Evolutionary conservation across 2,113 vertebrate species (phyloP).

Genomic region (Tragelaphus buxtoni): DNA sequence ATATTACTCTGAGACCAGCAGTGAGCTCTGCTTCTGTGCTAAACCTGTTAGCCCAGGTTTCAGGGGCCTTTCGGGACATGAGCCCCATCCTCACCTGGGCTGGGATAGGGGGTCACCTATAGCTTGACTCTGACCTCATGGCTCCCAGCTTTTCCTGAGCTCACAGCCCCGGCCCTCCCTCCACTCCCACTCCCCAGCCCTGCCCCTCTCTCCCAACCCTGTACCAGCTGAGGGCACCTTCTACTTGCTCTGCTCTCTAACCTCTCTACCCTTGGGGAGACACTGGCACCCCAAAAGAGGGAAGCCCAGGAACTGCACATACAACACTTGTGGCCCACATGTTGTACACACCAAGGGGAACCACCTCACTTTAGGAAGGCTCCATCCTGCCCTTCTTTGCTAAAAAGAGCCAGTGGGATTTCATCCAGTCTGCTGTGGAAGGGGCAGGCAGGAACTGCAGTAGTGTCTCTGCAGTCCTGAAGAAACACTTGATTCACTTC

Average conservation of each 20-base stretch:
- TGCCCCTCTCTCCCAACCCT: neutral
- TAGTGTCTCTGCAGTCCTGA: neutral
- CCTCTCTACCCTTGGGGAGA: neutral
- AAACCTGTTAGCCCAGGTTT: neutral
- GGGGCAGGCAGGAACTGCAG: neutral
- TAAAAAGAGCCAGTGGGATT: neutral
- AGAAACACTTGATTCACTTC: neutral
- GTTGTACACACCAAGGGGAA: accelerated
- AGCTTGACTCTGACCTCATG: neutral
- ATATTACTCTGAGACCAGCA: neutral
- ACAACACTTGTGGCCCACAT: neutral
- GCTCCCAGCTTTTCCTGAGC: neutral
- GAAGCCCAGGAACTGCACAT: neutral
- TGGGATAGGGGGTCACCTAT: accelerated
- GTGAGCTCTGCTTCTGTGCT: neutral
- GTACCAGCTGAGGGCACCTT: neutral
- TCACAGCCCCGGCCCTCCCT: accelerated
- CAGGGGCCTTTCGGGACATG: neutral
- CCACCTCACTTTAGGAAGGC: neutral
- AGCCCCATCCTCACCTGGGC: neutral
- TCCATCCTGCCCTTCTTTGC: neutral
- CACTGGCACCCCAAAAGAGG: neutral
- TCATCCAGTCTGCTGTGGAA: neutral
- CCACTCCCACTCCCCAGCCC: neutral
- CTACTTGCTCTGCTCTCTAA: neutral